Evolutionary conservation across 2,113 vertebrate species (phyloP).

Genomic region (Polypterus senegalus): DNA sequence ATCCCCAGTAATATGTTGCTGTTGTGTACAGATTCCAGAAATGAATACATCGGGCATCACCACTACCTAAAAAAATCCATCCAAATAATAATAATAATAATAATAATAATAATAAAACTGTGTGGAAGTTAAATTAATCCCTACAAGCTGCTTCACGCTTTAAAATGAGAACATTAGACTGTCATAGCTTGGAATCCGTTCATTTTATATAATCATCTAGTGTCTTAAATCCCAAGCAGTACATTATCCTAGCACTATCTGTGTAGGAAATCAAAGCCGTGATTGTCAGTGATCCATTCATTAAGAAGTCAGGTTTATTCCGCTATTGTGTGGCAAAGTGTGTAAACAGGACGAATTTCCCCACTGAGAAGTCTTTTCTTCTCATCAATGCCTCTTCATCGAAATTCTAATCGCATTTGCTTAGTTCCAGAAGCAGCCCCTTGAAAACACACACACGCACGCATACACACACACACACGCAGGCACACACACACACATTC

Average conservation of each 20-base stretch:
- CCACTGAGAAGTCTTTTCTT: constrained; percentile 47
- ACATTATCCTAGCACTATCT: constrained; percentile 5
- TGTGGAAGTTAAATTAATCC: too few relatives aligned
- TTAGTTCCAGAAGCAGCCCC: constrained; percentile 46
- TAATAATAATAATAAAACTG: too few relatives aligned
- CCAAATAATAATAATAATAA: too few relatives aligned
- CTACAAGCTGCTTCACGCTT: not conserved
- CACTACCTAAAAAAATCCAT: too few relatives aligned
- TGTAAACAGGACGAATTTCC: constrained; percentile 50
- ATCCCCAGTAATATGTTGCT: too few relatives aligned
- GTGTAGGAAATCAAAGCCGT: constrained; percentile 37
- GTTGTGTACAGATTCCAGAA: too few relatives aligned
- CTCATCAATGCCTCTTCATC: constrained; percentile 52
- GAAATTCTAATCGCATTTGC: constrained; percentile 54
- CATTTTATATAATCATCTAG: constrained; percentile 4
- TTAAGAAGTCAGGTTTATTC: constrained; percentile 42
- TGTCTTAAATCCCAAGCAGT: constrained; percentile 8
- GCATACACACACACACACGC: too few relatives aligned
- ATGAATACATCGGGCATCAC: too few relatives aligned
- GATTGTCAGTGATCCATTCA: constrained; percentile 46
- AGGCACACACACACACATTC: too few relatives aligned
- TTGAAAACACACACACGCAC: constrained; percentile 4
- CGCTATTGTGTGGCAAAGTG: constrained; percentile 37
- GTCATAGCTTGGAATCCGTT: not conserved
- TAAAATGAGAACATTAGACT: not conserved